Base-by-base conservation (phyloP, 1,140 invertebrate species). In the Harpegnathos saltator region DNA sequence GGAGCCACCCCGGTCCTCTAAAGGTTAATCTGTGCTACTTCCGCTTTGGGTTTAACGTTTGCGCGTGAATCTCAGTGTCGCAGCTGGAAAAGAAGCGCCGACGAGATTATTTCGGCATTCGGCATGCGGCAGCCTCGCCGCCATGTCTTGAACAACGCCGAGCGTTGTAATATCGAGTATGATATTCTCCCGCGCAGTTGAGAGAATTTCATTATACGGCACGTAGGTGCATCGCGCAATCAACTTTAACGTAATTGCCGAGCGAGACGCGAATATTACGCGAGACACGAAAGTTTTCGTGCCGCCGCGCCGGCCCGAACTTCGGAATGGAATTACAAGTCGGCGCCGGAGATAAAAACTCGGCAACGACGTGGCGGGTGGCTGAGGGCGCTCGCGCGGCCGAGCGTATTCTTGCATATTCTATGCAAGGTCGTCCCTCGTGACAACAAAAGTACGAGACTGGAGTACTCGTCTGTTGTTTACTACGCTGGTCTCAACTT, bases 161-260 rank as follows among this genome's bases (percentile, higher is more conserved):
- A 9, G 11, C 1, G 44, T 9, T 1, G 38, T 44, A 44, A 66
- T 68, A 78, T 66, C 73, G 61, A 15, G 48, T 44, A 9, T 44
- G 38, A 44, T 38, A 66, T 78, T 17, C 52, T 69, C 38, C 7
- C 29, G 22, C 29, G 29, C 22, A 62, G 19, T 33, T 69, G 44
- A 7, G 44, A 24, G 44, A 68, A 78, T 26, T 44, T 38, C 33
- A 17, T 69, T 58, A 69, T 33, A 44, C 38, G 7, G 11, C 19
- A 19, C 50, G 50, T 0, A 66, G 56, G 52, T 44, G 33, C 33
- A 77, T 56, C 62, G 29, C 65, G 50, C 59, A 65, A 26, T 33
- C 75, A 17, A 56, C 22, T 78, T 15, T 78, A 78, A 78, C 52
- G 63, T 69, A 56, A 78, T 78, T 69, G 65, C 52, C 75, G 52